Base-by-base conservation (phyloP, 2,888 invertebrate species). In the Drosophila lutescens region DNA sequence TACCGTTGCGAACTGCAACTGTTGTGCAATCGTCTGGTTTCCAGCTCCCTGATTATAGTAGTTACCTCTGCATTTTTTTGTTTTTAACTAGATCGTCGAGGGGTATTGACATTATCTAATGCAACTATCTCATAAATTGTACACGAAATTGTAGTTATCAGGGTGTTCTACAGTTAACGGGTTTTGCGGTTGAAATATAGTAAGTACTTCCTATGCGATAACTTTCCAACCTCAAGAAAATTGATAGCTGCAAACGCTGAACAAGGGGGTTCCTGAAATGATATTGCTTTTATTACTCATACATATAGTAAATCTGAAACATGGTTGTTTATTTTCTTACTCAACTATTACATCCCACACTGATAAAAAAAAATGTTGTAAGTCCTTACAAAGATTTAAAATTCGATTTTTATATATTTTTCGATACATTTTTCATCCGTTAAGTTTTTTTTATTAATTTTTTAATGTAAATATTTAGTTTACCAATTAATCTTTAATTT, bases 41-140 rank as follows among this genome's bases (percentile, higher is more conserved):
- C 58, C 60, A 30, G 26, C 26, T n/a, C 44, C 50, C 36, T 17
- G 23, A 56, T 47, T n/a, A 20, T 40, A 57, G 66, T 34, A 56
- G 51, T 66, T 63, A 61, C 46, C 58, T 43, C 20, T 20, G 3
- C 20, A 2, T 74, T 47, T 15, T 58, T 30, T 54, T 49, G 6
- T 77, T 32, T 17, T 56, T 20, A 15, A 23, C 59, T 41, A 41
- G 34, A 17, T 40, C 13, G 36, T 6, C 1, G 5, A n/a, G 20
- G 53, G 17, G 36, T 61, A 44, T 26, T 23, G 41, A n/a, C 30
- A 58, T 61, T 58, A 62, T 62, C 47, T 47, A 23, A 7, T 30
- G 36, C 57, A 58, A 34, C 38, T n/a, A 46, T 62, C 59, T 62
- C 59, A 49, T 43, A 49, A 54, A 59, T 60, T 63, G 36, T 58